Conservation (phyloP, 2,797 vertebrate genomes). For the Euphonia xanthogaster region DNA sequence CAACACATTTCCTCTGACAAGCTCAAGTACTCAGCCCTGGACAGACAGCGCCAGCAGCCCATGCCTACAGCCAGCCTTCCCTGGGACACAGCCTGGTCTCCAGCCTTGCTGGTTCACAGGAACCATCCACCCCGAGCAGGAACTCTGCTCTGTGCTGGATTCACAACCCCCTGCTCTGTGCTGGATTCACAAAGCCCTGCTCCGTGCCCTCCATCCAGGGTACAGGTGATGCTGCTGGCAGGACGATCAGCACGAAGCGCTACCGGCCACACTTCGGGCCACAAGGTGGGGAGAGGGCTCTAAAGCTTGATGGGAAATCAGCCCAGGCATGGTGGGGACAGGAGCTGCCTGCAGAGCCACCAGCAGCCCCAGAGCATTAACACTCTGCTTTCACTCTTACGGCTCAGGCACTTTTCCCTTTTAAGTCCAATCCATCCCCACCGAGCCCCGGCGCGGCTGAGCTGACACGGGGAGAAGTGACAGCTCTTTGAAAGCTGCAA, state of each 20-base stretch:
- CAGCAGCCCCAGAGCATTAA: background rate
- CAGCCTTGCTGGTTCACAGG: background rate
- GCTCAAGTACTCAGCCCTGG: background rate
- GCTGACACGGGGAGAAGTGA: background rate
- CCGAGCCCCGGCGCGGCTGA: accelerated
- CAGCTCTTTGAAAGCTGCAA: background rate
- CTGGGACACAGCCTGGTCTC: background rate
- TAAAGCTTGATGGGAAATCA: background rate
- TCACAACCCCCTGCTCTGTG: background rate
- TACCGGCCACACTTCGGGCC: accelerated
- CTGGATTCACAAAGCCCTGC: background rate
- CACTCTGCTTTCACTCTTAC: background rate
- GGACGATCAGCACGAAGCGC: background rate
- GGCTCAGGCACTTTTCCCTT: background rate
- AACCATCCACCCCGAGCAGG: background rate
- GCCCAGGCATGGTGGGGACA: background rate
- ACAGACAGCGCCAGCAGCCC: background rate
- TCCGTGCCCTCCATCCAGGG: background rate
- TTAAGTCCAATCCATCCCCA: background rate
- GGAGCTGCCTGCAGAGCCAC: background rate
- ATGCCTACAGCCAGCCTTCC: background rate
- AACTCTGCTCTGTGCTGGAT: background rate
- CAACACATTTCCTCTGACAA: background rate
- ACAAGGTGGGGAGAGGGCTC: accelerated
- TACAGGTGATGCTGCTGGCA: accelerated